phyloP scores from a whole-genome alignment of 2,888 invertebrate genomes.

The Trichogramma dendrolimi region DNA sequence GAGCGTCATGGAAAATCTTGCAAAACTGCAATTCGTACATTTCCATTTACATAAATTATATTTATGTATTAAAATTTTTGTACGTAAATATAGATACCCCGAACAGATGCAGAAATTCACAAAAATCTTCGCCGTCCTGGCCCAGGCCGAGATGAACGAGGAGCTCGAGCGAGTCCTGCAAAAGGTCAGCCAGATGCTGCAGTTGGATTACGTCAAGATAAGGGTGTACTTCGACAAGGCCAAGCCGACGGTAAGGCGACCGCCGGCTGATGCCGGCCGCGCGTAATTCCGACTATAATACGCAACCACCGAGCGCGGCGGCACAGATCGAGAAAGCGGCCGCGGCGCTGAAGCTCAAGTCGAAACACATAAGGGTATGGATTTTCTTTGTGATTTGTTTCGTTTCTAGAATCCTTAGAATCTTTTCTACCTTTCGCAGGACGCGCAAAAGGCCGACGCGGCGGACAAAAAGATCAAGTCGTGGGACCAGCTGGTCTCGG shows the following conservation, averaged over 20 bases:
- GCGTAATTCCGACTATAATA: not conserved
- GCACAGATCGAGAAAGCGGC: slow-evolving; percentile 12
- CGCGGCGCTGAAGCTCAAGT: slow-evolving; percentile 12
- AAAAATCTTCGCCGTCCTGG: slow-evolving; percentile 25
- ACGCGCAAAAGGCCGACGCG: slow-evolving; percentile 13
- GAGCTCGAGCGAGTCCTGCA: slow-evolving; percentile 22
- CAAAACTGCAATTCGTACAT: too few relatives aligned
- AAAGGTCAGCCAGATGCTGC: slow-evolving; percentile 20
- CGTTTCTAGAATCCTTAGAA: not conserved
- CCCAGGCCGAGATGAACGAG: slow-evolving; percentile 26
- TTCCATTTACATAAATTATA: not conserved
- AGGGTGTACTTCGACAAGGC: slow-evolving; percentile 20
- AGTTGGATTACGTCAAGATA: slow-evolving; percentile 18
- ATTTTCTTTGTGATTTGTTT: not conserved
- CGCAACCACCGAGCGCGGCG: slow-evolving; percentile 3
- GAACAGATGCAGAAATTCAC: slow-evolving; percentile 28
- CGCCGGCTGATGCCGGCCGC: slow-evolving; percentile 13
- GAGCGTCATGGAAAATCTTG: too few relatives aligned
- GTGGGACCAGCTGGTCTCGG: slow-evolving; percentile 19
- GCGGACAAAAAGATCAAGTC: slow-evolving; percentile 23
- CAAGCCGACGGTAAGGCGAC: slow-evolving; percentile 8
- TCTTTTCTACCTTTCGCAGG: not conserved
- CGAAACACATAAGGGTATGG: slow-evolving; percentile 16
- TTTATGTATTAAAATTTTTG: slow-evolving; percentile 1
- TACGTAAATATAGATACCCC: slow-evolving; percentile 18